Conservation (phyloP, 2,797 vertebrate species). For the Tadarida brasiliensis region DNA sequence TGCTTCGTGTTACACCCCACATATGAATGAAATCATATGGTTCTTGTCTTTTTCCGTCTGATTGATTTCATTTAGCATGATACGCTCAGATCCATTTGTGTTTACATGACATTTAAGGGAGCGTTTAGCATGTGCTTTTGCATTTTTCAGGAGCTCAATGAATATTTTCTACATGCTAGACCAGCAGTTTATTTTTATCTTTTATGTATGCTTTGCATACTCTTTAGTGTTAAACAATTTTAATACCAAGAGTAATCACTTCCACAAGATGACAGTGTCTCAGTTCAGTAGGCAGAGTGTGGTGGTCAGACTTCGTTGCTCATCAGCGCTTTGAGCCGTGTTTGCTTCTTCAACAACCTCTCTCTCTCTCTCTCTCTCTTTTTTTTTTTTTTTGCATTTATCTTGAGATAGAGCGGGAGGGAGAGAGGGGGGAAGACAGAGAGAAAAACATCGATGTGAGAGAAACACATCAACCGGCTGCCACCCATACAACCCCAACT, state of each 20-base stretch:
- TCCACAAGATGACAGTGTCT: neutral
- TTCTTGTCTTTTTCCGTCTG: neutral
- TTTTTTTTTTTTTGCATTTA: too few relatives aligned
- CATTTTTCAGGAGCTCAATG: neutral
- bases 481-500: too few relatives aligned
- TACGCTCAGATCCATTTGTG: neutral
- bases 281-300: neutral
- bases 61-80: neutral
- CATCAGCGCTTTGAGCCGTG: neutral
- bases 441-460: too few relatives aligned
- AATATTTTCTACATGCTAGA: neutral
- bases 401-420: too few relatives aligned
- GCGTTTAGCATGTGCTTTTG: neutral
- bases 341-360: neutral
- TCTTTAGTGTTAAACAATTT: neutral
- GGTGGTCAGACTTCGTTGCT: neutral
- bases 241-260: neutral
- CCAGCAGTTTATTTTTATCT: neutral
- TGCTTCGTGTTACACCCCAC: neutral
- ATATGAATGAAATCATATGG: neutral
- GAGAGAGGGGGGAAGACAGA: too few relatives aligned
- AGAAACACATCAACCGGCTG: too few relatives aligned
- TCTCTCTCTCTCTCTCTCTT: too few relatives aligned
- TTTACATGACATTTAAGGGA: neutral
- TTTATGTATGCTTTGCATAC: neutral